Percentiles rank a stretch among this genome's conserved stretches.
Conservation (phyloP, 2,888 invertebrate genomes). For the Polylopha cassiicola region DNA sequence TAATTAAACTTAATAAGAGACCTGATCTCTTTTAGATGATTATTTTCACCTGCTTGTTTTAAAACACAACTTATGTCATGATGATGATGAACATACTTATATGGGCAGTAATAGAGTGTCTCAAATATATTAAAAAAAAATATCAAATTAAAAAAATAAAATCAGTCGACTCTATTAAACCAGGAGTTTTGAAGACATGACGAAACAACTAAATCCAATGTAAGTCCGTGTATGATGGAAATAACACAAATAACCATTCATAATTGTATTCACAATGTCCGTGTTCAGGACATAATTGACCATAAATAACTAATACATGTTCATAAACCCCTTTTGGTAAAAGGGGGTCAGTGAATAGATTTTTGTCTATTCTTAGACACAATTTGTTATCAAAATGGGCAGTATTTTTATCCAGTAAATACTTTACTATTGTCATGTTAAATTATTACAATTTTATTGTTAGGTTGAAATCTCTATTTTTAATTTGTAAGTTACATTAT, state of each 20-base stretch:
- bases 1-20: too few relatives aligned
- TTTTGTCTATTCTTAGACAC: conserved; percentile 24
- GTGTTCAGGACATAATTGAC: conserved; percentile 68
- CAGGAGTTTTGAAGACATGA: conserved; percentile 10
- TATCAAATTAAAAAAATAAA: conserved; percentile 10
- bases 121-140: conserved; percentile 1
- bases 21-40: too few relatives aligned
- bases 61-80: too few relatives aligned
- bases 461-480: too few relatives aligned
- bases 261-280: conserved; percentile 45
- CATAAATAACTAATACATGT: conserved; percentile 73
- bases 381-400: conserved; percentile 30
- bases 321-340: conserved; percentile 41
- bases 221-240: conserved; percentile 44
- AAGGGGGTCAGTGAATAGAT: conserved; percentile 37
- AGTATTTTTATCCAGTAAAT: conserved; percentile 21
- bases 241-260: conserved; percentile 48
- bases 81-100: too few relatives aligned
- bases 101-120: too few relatives aligned
- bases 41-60: too few relatives aligned
- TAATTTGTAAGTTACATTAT: conserved; percentile 12
- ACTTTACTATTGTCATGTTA: conserved; percentile 10
- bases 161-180: conserved; percentile 23
- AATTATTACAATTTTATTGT: conserved; percentile 8
- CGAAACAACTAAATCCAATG: conserved; percentile 55